Evolutionary conservation across 2,888 invertebrate genomes (phyloP), one percentile per base, ranked within the genome.

Genomic region (Hypercompe scribonia): DNA sequence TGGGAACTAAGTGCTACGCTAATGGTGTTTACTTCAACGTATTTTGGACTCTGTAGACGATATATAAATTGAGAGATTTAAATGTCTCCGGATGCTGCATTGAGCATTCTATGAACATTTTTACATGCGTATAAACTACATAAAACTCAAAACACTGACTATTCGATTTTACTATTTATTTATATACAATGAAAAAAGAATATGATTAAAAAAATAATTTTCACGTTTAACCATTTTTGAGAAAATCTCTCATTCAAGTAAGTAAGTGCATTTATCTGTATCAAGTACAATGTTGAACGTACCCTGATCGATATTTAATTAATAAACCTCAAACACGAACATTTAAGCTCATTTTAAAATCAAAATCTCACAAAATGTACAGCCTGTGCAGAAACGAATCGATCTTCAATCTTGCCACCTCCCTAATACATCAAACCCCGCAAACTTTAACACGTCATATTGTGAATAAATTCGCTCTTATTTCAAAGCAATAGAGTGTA

Each of bases 391-490:
- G 77, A 75, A 61, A 75, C 76, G 73, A 84, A 83, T 83, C 82
- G 83, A 84, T 83, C 84, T 84, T 82, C 84, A 82, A 83, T 83
- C 81, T 80, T 78, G 70, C 75, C 77, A 74, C 81, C 80, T 81
- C 80, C 81, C 81, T 78, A 81, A 82, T 80, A 84, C 83, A 83
- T 83, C 83, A 83, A 82, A 79, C 72, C 71, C 34, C 71, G 65
- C 78, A 75, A 81, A 80, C 39, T 79, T 85, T 79, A 72, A 65
- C 2, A 18, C 15, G 46, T 46, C 64, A 63, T 61, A 3, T 15
- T 0, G 15, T 36, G 63, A 28, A 39, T 71, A 76, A 75, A 74
- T 61, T 68, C 69, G 46, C n/a, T 71, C 64, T 39, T 77, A 58
- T 31, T 0, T 8, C 7, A 42, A 39, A 0, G 24, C 0, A n/a